These are phyloP conservation scores for Petrophora chlorosata DNA, from an alignment of 2,888 invertebrate species.

Conservation along the genomic window DNA sequence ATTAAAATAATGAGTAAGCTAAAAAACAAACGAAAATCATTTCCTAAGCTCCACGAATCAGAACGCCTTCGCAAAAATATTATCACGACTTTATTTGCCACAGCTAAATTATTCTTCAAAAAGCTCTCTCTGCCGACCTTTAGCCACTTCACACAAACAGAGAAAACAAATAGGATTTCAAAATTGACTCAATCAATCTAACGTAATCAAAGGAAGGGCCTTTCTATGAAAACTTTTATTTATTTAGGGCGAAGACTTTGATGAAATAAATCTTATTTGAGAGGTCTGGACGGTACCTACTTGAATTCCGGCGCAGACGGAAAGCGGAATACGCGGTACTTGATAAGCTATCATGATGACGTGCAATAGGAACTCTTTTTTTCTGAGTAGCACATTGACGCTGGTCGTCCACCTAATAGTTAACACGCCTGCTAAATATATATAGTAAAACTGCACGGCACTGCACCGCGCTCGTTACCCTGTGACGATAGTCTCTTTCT, in stretches of 20 bases:
- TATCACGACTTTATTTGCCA: neutral
- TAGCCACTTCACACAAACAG: slow-evolving; percentile 7
- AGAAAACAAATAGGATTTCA: slow-evolving; percentile 4
- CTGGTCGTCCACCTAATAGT: too few species aligned
- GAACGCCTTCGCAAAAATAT: neutral
- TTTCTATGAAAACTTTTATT: slow-evolving; percentile 7
- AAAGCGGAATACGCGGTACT: neutral
- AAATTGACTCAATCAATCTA: slow-evolving; percentile 10
- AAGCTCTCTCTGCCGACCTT: neutral
- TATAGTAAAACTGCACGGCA: too few species aligned
- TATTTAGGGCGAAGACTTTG: neutral
- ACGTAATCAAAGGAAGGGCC: slow-evolving; percentile 6
- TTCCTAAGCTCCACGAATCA: neutral
- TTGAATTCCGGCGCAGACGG: neutral
- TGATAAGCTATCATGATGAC: too few species aligned
- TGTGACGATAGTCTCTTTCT: too few species aligned
- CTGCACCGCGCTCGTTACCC: too few species aligned
- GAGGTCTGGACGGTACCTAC: neutral
- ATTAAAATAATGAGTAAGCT: too few species aligned
- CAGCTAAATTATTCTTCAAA: slow-evolving; percentile 7
- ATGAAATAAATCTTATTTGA: slow-evolving; percentile 15
- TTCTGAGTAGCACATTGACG: too few species aligned
- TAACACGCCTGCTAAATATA: too few species aligned
- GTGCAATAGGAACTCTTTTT: too few species aligned
- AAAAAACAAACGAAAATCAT: too few species aligned